phyloP scores from a whole-genome alignment of 2,888 invertebrate genomes.

The Maniola hyperantus region DNA sequence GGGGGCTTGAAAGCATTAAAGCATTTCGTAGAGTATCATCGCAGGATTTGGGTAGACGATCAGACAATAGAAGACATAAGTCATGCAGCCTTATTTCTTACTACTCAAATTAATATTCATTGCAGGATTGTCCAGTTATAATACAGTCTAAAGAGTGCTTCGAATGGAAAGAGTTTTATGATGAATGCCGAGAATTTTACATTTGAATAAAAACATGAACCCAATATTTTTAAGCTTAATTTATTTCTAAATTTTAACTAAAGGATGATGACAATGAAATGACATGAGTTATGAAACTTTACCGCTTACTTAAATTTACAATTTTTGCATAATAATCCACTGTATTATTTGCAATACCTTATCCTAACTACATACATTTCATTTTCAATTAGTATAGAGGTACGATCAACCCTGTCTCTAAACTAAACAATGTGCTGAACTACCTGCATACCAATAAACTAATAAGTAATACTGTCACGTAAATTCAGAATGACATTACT shows the following conservation, averaged over 20 bases:
- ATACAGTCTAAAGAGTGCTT: conserved; percentile 50
- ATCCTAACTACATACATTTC: conserved; percentile 52
- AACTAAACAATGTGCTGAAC: conserved; percentile 43
- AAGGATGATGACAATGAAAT: conserved; percentile 52
- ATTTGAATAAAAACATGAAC: conserved; percentile 35
- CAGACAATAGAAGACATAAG: no score
- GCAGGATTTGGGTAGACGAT: no score
- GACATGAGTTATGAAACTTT: conserved; percentile 50
- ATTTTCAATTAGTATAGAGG: conserved; percentile 58
- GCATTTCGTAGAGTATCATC: no score
- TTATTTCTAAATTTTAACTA: conserved; percentile 61
- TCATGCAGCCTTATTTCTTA: not conserved
- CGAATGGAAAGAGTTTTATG: conserved; percentile 53
- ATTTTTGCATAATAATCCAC: conserved; percentile 47
- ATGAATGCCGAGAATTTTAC: conserved; percentile 58
- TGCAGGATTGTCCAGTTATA: conserved; percentile 62
- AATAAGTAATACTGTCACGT: conserved; percentile 79
- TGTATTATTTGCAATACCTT: conserved; percentile 47
- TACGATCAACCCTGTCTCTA: conserved; percentile 42
- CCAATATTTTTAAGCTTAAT: conserved; percentile 48
- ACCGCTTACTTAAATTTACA: conserved; percentile 39
- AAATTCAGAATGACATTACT: conserved; percentile 69
- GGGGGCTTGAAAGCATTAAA: no score
- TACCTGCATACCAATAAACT: conserved; percentile 62
- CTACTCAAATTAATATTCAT: conserved; percentile 32